A percentile compares a stretch with the other conserved stretches of the same genome.
These are phyloP conservation scores for Leptura quadrifasciata DNA, from an alignment of 2,888 invertebrate species.

Conservation along the genomic window DNA sequence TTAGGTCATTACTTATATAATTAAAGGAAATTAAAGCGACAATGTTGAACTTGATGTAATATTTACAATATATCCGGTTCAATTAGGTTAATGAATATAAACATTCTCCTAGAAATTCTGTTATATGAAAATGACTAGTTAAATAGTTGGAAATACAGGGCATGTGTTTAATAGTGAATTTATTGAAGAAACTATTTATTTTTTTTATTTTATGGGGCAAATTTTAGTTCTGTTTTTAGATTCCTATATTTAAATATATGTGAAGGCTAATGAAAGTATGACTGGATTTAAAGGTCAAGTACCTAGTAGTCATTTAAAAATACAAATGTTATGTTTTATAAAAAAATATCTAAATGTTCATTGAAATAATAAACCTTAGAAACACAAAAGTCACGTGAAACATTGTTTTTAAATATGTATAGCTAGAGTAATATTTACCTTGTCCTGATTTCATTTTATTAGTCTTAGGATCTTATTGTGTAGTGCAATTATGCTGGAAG, in stretches of 20 bases:
- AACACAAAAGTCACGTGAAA: no score
- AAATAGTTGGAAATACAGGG: neutral
- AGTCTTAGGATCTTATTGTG: no score
- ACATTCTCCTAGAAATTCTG: neutral
- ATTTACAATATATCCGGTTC: conserved; percentile 13
- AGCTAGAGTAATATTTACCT: no score
- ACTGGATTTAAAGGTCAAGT: no score
- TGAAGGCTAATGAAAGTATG: neutral
- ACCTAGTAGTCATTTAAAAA: neutral
- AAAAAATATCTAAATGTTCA: no score
- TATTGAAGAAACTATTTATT: conserved; percentile 31
- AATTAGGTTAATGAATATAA: conserved; percentile 13
- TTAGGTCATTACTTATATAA: neutral
- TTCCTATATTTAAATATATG: conserved; percentile 17
- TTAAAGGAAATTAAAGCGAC: conserved; percentile 1
- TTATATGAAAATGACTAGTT: conserved; percentile 5
- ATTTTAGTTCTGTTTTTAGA: conserved; percentile 26
- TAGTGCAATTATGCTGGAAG: no score
- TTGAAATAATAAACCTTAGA: no score
- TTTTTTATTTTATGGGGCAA: conserved; percentile 29
- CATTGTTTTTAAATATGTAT: no score
- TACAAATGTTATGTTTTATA: neutral
- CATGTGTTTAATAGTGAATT: conserved; percentile 13
- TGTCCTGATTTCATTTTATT: no score
- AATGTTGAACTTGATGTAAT: conserved; percentile 17